Percentiles rank a stretch among this genome's conserved stretches.
These are phyloP conservation scores for Capromys pilorides DNA, from an alignment of 2,797 vertebrate species.

Conservation along the genomic window DNA sequence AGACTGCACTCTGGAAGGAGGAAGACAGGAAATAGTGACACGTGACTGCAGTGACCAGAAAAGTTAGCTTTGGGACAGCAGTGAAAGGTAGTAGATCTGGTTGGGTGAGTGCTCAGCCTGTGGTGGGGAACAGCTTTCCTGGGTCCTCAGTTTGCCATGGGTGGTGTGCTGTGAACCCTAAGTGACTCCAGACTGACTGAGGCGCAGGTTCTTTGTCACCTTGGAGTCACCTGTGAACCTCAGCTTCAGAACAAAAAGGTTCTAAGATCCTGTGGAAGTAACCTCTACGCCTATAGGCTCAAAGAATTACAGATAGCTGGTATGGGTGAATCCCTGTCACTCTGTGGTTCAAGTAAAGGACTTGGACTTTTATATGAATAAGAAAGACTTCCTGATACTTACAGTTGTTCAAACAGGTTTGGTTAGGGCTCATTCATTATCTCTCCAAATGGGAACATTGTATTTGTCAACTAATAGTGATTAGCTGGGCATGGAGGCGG, in stretches of 20 bases:
- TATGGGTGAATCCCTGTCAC: neutral
- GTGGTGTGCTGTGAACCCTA: neutral
- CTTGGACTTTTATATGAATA: neutral
- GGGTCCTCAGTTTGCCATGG: neutral
- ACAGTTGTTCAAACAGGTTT: neutral
- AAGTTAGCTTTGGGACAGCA: neutral
- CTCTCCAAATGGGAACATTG: neutral
- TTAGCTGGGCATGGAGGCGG: neutral
- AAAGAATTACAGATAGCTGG: neutral
- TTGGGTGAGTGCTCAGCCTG: neutral
- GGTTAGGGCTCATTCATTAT: neutral
- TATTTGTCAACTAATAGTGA: neutral
- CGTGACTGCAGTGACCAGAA: constrained; percentile 15
- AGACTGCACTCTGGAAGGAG: neutral
- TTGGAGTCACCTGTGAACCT: neutral
- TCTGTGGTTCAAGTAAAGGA: neutral
- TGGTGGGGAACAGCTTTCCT: neutral
- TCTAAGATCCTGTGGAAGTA: neutral
- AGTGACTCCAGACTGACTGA: neutral
- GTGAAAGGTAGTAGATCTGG: neutral
- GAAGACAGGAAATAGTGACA: constrained; percentile 48
- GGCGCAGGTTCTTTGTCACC: neutral
- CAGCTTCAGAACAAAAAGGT: neutral
- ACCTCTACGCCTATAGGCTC: neutral
- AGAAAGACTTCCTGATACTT: neutral